Percentiles rank a stretch among this genome's conserved stretches.
Conservation (phyloP, 2,113 vertebrate genomes). For the Illadopsis cleaveri region DNA sequence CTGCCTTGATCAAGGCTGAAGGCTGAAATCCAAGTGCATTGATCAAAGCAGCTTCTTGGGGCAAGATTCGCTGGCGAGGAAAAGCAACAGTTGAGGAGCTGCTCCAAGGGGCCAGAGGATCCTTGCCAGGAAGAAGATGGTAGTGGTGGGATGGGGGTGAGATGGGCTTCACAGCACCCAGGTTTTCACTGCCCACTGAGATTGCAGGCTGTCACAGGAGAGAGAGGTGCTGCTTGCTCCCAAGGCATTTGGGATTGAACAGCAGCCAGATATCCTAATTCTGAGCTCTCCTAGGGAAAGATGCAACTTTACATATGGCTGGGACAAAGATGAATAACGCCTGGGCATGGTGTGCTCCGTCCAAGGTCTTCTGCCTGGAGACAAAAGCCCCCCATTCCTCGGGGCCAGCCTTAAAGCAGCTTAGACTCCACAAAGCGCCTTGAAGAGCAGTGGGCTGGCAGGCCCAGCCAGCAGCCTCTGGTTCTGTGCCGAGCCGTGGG, state of each 20-base stretch:
- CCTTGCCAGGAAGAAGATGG: background rate
- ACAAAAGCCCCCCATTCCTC: background rate
- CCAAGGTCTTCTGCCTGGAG: background rate
- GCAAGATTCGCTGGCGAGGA: background rate
- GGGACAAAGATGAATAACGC: background rate
- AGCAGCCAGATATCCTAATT: background rate
- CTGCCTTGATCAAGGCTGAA: conserved; percentile 59
- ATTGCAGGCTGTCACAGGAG: background rate
- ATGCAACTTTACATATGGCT: rapidly evolving
- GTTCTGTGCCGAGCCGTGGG: background rate
- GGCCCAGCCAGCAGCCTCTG: background rate
- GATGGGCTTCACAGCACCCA: background rate
- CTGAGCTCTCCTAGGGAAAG: background rate
- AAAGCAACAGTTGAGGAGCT: conserved; percentile 6
- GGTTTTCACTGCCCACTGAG: rapidly evolving
- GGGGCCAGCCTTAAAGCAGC: background rate
- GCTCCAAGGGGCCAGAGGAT: background rate
- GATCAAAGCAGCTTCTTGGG: conserved; percentile 33
- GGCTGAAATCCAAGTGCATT: conserved; percentile 46
- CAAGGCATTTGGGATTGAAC: rapidly evolving
- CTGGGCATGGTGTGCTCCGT: rapidly evolving
- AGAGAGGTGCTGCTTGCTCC: background rate
- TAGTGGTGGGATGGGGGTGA: background rate
- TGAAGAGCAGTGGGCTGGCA: background rate
- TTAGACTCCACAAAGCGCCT: background rate